These are phyloP conservation scores for Protomyctophum bolini DNA, from an alignment of 2,113 vertebrate species.

Conservation along the genomic window DNA sequence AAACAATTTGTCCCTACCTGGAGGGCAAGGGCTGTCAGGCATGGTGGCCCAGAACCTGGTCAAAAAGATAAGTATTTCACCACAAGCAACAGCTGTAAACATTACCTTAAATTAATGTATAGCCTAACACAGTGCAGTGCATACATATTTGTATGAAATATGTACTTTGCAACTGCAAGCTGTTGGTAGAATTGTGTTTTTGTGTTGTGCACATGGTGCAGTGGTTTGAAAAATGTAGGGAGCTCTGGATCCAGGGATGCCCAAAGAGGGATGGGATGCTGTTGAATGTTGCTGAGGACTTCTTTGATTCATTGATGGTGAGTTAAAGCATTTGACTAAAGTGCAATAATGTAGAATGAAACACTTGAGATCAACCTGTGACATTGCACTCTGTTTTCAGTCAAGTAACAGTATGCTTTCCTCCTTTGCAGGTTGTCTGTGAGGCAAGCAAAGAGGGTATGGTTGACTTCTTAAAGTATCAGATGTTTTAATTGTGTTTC, in stretches of 20 bases:
- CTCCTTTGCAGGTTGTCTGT: conserved; percentile 80
- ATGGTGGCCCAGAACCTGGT: conserved; percentile 85
- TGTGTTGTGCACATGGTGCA: conserved; percentile 84
- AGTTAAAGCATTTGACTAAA: conserved; percentile 28
- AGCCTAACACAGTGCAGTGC: not conserved
- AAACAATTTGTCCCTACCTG: conserved; percentile 78
- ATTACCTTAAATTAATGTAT: not conserved
- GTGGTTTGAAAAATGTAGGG: conserved; percentile 91
- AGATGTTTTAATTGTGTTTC: not conserved
- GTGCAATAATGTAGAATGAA: not conserved
- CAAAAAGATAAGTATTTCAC: conserved; percentile 89
- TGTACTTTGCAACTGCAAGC: not conserved
- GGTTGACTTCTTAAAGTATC: conserved; percentile 23
- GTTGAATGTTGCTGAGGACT: conserved; percentile 85
- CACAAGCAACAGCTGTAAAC: not conserved
- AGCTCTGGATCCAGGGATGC: conserved; percentile 80
- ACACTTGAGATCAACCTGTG: not conserved
- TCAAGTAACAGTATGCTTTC: not conserved
- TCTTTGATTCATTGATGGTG: conserved; percentile 86
- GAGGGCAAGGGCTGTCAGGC: conserved; percentile 78
- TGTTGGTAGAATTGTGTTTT: conserved; percentile 30
- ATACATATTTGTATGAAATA: not conserved
- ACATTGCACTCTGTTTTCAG: conserved; percentile 9
- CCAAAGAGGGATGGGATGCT: conserved; percentile 77
- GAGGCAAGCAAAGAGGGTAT: conserved; percentile 85